Conservation (phyloP, 1,140 invertebrate species). For the Zaprionus africanus region DNA sequence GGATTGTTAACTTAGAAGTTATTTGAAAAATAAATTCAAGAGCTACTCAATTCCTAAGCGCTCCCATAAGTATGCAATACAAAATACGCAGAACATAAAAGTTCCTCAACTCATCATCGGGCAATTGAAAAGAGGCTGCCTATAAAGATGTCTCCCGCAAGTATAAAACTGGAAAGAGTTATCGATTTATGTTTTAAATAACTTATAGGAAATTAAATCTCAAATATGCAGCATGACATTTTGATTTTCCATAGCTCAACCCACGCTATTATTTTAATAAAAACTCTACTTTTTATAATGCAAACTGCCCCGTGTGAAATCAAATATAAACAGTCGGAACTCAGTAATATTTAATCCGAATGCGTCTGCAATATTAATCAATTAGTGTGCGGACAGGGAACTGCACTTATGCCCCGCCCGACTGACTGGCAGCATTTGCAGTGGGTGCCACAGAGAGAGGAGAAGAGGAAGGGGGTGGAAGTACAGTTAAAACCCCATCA, state of each 20-base stretch:
- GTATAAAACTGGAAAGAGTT: too few relatives aligned
- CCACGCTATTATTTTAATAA: background rate
- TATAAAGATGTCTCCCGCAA: too few relatives aligned
- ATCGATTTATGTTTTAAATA: background rate
- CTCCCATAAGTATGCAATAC: too few relatives aligned
- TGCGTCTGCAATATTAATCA: conserved; percentile 74
- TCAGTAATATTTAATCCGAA: conserved; percentile 55
- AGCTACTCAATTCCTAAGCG: too few relatives aligned
- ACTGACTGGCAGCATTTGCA: conserved; percentile 60
- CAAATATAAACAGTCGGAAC: conserved; percentile 6
- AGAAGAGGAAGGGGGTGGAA: too few relatives aligned
- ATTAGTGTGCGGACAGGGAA: conserved; percentile 76
- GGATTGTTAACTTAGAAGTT: too few relatives aligned
- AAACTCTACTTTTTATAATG: background rate
- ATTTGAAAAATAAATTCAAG: too few relatives aligned
- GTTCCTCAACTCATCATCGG: too few relatives aligned
- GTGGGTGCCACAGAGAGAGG: background rate
- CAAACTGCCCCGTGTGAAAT: background rate
- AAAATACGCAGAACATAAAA: too few relatives aligned
- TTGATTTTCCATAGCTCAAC: background rate
- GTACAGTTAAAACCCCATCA: conserved; percentile 1
- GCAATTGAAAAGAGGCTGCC: too few relatives aligned
- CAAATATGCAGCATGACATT: background rate
- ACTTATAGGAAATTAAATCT: background rate
- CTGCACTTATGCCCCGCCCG: conserved; percentile 59